phyloP scores from a whole-genome alignment of 2,797 vertebrate species.

The Chloroceryle amazona region DNA sequence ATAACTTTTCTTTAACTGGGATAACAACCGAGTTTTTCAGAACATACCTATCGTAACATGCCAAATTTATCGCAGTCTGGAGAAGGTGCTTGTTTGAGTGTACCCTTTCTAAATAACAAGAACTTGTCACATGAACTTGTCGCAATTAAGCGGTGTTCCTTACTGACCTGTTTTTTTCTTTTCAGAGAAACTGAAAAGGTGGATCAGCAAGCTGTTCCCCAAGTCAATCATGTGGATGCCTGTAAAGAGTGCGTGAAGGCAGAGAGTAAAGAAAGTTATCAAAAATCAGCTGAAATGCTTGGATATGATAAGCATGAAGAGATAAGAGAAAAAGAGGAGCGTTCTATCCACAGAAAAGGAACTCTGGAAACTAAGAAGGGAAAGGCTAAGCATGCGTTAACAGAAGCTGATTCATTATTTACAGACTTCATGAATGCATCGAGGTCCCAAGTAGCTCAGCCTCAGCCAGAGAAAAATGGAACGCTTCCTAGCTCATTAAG shows the following conservation, averaged over 20 bases:
- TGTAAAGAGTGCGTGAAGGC: slow-evolving; percentile 80
- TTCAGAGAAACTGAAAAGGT: slow-evolving; percentile 85
- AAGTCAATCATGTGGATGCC: slow-evolving; percentile 87
- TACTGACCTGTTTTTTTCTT: slow-evolving; percentile 7
- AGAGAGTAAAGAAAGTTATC: slow-evolving; percentile 80
- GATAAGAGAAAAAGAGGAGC: slow-evolving; percentile 81
- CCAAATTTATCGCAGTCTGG: not conserved
- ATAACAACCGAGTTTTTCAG: not conserved
- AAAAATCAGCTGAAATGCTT: slow-evolving; percentile 78
- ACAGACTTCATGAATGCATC: slow-evolving; percentile 78
- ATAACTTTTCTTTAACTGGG: not conserved
- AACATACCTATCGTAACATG: not conserved
- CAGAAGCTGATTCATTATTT: slow-evolving; percentile 84
- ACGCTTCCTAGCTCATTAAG: slow-evolving; percentile 75
- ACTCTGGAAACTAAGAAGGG: slow-evolving; percentile 83
- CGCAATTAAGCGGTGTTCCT: not conserved
- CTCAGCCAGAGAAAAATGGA: slow-evolving; percentile 86
- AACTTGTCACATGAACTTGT: not conserved
- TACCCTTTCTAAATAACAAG: not conserved
- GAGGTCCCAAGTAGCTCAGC: slow-evolving; percentile 74
- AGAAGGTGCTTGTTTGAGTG: not conserved
- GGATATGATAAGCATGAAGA: slow-evolving; percentile 76
- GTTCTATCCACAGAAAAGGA: slow-evolving; percentile 81
- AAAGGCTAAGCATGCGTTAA: slow-evolving; percentile 76
- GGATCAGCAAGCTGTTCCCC: slow-evolving; percentile 87